Evolutionary conservation across 2,113 vertebrate species (phyloP), one percentile per base, ranked within the genome.

Genomic region (Pachycephala philippinensis): DNA sequence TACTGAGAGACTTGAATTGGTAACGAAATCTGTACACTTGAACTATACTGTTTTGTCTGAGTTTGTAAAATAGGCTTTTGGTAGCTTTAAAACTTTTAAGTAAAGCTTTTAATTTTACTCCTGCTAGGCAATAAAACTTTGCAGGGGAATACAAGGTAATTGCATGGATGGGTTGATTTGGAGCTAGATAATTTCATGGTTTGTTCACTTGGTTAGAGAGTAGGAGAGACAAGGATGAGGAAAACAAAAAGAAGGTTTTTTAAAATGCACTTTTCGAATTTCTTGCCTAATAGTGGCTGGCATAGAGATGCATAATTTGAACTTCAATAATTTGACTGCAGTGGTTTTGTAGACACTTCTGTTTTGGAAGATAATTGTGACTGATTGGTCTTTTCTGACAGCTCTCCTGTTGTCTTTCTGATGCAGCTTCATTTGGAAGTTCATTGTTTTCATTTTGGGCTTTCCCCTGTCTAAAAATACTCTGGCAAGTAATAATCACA

Each of bases 141-240:
- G n/a, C 31, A 84, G 52, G 28, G 33, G 30, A 86, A 89, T 90
- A 61, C 86, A 57, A 90, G 71, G 63, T 92, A 94, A 90, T 96
- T 93, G 88, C 85, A 95, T 96, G 93, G 95, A 84, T 96, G 86
- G 75, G 27, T 89, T 97, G 91, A 94, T 95, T 84, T 95, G 90
- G 50, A 97, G 71, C 37, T 85, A 85, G 84, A 87, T 96, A 96
- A 97, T 97, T 96, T 97, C 88, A 96, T 96, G 90, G 86, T 88
- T 95, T 97, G 86, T 92, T 95, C 88, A 33, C 82, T 96, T 95
- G 39, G 60, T 89, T 93, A 83, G 78, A 87, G 24, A 93, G 42
- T 33, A 78, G 59, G 65, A 94, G 74, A 93, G 28, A 45, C 0
- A 5, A 96, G 61, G 57, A 40, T 82, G 56, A 90, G 86, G 95